phyloP scores from a whole-genome alignment of 2,888 invertebrate genomes.

The Drosophila conformis region DNA sequence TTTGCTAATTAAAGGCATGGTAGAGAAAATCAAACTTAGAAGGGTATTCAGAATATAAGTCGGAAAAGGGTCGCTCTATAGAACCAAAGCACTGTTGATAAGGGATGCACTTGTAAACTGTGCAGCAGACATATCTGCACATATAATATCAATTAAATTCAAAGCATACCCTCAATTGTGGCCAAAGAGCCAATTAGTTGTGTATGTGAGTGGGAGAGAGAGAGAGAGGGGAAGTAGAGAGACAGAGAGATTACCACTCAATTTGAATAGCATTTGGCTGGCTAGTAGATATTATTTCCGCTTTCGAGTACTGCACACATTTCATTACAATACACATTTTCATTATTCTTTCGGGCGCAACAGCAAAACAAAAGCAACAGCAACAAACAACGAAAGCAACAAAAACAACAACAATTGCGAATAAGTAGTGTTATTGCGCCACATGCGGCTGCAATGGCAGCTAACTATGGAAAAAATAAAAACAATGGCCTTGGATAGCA shows the following conservation, averaged over 20 bases:
- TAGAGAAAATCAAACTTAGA: background rate
- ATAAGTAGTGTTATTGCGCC: slow-evolving; percentile 50
- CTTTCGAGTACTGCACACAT: slow-evolving; percentile 30
- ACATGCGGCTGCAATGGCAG: slow-evolving; percentile 65
- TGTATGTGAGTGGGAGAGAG: slow-evolving; percentile 1
- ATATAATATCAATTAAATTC: slow-evolving; percentile 50
- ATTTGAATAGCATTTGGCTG: slow-evolving; percentile 43
- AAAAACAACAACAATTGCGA: background rate
- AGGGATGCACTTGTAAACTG: slow-evolving; percentile 38
- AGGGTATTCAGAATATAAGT: background rate
- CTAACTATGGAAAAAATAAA: slow-evolving; percentile 61
- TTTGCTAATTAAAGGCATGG: background rate
- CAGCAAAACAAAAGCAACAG: slow-evolving; percentile 26
- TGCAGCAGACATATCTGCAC: slow-evolving; percentile 5
- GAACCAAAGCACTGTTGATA: slow-evolving; percentile 29
- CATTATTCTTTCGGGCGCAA: slow-evolving; percentile 64
- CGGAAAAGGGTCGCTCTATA: background rate
- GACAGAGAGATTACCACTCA: slow-evolving; percentile 13
- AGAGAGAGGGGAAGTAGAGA: background rate
- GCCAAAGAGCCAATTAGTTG: slow-evolving; percentile 55
- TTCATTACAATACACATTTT: slow-evolving; percentile 40
- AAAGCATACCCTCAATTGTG: slow-evolving; percentile 36
- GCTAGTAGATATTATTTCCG: slow-evolving; percentile 43
- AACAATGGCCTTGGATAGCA: slow-evolving; percentile 77
- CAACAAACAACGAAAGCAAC: slow-evolving; percentile 1